phyloP scores from a whole-genome alignment of 2,797 vertebrate genomes.

The Lycodopsis pacificus region DNA sequence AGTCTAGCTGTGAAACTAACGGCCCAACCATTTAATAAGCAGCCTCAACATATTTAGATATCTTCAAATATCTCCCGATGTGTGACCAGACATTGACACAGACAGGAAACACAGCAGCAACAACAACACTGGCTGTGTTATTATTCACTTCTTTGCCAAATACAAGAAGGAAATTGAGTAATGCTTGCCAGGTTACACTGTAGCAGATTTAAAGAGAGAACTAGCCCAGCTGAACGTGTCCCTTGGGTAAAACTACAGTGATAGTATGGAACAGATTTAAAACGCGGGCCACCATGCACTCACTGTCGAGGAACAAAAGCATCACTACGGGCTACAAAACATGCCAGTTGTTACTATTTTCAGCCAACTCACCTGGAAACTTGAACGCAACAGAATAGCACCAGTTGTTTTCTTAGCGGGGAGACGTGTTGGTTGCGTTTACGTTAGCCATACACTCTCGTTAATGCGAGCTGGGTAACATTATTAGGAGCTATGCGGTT shows the following conservation, averaged over 20 bases:
- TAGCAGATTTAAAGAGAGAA: neutral
- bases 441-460: neutral
- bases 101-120: neutral
- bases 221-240: neutral
- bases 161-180: neutral
- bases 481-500: constrained; percentile 3
- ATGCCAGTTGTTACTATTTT: neutral
- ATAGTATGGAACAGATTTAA: neutral
- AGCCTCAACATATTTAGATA: neutral
- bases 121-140: neutral
- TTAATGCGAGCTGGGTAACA: constrained; percentile 12
- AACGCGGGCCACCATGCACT: neutral
- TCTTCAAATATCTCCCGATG: neutral
- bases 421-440: constrained; percentile 47
- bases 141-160: neutral
- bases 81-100: constrained; percentile 6
- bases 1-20: neutral
- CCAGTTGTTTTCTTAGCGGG: constrained; percentile 19
- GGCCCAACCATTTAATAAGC: neutral
- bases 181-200: neutral
- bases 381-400: constrained; percentile 7
- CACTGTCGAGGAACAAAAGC: neutral
- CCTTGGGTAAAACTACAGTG: neutral
- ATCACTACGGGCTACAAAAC: neutral
- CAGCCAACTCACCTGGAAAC: constrained; percentile 50